Base-by-base conservation (phyloP, 2,888 invertebrate species). In the Poecilobothrus nobilitatus region DNA sequence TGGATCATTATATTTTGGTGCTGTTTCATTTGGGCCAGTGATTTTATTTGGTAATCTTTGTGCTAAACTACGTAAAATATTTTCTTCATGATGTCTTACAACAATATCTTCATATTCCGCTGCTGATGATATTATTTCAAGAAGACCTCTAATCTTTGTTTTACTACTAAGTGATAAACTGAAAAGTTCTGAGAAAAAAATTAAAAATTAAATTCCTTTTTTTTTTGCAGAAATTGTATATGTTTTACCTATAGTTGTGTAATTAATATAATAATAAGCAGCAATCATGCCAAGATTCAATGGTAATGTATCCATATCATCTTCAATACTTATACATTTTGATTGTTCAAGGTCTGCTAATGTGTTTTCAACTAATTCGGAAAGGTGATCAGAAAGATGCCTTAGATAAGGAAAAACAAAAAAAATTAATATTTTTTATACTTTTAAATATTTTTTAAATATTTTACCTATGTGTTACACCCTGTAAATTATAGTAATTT, bases 261-360 rank as follows among this genome's bases (percentile, higher is more conserved):
- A 99, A 82, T 98, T 97, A 76, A 99, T 99, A 83, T 99, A 99
- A 82, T 99, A 99, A 83, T 99, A 99, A 0, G 98, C 97, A 0
- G 99, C 98, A 80, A 99, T 99, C 97, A 99, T 99, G 78, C 99
- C 99, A 79, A 99, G 84, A 85, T 99, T 99, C 53, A 99, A 86
- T 0, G 99, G 97, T 70, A 94, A 86, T 0, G 95, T 93, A 80
- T 99, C 97, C 91, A 99, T 95, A 75, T 99, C 98, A 74, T 99
- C 98, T 79, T 98, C 97, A 9, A 99, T 88, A 67, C 94, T 92
- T 74, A 99, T 97, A 80, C 99, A 99, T 78, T 97, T 97, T 0
- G 96, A 94, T 80, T 96, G 95, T 78, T 97, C 96, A 76, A 98
- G 84, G 81, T 98, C 97, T 53, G 89, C 89, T 9, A 99, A 85